Evolutionary conservation across 2,888 invertebrate genomes (phyloP).

Genomic region (Cordilura impudica): DNA sequence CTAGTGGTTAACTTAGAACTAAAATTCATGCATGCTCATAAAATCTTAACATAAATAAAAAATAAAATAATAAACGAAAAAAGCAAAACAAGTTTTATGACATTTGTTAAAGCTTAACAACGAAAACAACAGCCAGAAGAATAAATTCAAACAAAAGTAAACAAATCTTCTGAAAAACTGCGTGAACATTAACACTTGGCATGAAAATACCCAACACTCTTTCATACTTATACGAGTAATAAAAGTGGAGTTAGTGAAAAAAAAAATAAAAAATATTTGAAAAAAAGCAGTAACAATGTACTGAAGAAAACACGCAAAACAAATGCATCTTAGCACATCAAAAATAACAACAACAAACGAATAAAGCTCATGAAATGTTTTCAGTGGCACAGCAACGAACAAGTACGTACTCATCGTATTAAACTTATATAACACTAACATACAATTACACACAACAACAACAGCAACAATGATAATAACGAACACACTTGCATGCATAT

Average conservation of each 20-base stretch:
- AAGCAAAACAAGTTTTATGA: constrained; percentile 36
- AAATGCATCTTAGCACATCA: constrained; percentile 35
- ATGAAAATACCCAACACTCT: background rate
- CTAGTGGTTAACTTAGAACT: constrained; percentile 18
- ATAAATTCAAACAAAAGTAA: constrained; percentile 64
- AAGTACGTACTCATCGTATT: constrained; percentile 9
- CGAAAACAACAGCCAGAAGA: constrained; percentile 14
- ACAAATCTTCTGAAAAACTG: constrained; percentile 69
- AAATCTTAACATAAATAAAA: background rate
- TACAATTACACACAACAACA: background rate
- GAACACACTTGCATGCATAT: background rate
- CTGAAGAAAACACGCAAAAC: constrained; percentile 34
- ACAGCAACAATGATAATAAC: no score
- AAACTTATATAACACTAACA: background rate
- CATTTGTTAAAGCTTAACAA: constrained; percentile 48
- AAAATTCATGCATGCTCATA: constrained; percentile 48
- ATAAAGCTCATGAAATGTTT: background rate
- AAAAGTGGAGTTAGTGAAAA: background rate
- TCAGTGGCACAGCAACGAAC: constrained; percentile 1
- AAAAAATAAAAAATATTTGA: constrained; percentile 2
- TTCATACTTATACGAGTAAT: background rate
- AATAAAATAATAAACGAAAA: constrained; percentile 1
- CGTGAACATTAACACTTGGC: constrained; percentile 60
- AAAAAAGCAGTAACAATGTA: constrained; percentile 21
- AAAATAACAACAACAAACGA: background rate